Conservation (phyloP, 2,797 vertebrate genomes). For the Acestrorhynchus altus region DNA sequence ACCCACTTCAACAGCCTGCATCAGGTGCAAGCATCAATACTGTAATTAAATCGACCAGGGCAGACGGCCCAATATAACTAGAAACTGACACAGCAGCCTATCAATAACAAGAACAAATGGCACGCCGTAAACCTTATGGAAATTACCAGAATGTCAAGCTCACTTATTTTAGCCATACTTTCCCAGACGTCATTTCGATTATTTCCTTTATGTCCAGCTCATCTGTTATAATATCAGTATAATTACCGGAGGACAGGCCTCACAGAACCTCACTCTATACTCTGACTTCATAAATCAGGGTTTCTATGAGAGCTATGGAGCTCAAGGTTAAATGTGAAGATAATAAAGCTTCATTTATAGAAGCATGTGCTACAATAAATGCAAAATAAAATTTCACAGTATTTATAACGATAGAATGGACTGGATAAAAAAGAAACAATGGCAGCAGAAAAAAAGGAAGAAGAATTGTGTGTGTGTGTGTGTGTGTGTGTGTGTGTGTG, state of each 20-base stretch:
- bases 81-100: background rate
- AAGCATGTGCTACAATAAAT: too few species aligned
- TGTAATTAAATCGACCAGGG: background rate
- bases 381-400: too few species aligned
- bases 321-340: too few species aligned
- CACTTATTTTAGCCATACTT: background rate
- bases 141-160: background rate
- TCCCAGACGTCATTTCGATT: background rate
- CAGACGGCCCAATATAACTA: background rate
- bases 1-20: background rate
- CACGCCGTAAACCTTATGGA: background rate
- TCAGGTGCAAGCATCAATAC: background rate
- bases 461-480: too few species aligned
- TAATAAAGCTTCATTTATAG: too few species aligned
- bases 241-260: background rate
- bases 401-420: too few species aligned
- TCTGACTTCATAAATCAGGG: background rate
- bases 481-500: too few species aligned
- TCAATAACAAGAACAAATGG: conserved; percentile 3
- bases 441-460: too few species aligned
- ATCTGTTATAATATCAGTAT: background rate
- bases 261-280: background rate
- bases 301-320: too few species aligned
- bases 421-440: too few species aligned
- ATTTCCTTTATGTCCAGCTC: background rate